These are phyloP conservation scores for Hydriomena furcata DNA, from an alignment of 2,888 invertebrate genomes.

Conservation along the genomic window DNA sequence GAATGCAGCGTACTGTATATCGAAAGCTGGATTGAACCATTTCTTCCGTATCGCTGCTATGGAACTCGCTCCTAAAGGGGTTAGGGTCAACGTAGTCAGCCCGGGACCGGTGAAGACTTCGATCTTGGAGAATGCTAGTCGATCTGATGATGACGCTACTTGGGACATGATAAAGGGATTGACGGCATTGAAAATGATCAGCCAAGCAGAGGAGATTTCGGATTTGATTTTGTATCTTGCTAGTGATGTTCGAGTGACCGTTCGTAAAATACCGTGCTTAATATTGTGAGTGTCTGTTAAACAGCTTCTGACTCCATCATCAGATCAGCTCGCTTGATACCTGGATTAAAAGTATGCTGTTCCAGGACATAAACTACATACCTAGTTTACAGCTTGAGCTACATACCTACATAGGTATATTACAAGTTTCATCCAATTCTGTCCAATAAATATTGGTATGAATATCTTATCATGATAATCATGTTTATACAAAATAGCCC, in stretches of 20 bases:
- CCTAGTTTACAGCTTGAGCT: too few relatives aligned
- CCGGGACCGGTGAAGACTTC: conserved; percentile 87
- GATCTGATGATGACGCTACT: not conserved
- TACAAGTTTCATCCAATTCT: too few relatives aligned
- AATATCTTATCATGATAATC: too few relatives aligned
- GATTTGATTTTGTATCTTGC: conserved; percentile 47
- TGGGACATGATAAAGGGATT: conserved; percentile 8
- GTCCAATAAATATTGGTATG: too few relatives aligned
- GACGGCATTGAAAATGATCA: conserved; percentile 21
- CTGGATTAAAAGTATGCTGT: too few relatives aligned
- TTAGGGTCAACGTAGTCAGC: conserved; percentile 88
- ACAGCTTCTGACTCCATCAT: not conserved
- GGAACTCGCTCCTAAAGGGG: conserved; percentile 80
- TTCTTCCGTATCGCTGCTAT: conserved; percentile 87
- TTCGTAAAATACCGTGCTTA: conserved; percentile 31
- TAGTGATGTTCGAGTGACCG: conserved; percentile 40
- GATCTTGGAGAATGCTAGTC: conserved; percentile 46
- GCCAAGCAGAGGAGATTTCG: conserved; percentile 41
- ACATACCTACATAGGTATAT: too few relatives aligned
- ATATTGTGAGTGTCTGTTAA: conserved; percentile 34
- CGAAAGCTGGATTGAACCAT: conserved; percentile 89
- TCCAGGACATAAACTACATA: too few relatives aligned
- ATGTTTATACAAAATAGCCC: too few relatives aligned
- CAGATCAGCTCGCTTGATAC: too few relatives aligned
- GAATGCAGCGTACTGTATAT: conserved; percentile 81